Evolutionary conservation across 2,797 vertebrate genomes (phyloP).

Genomic region (Champsocephalus gunnari): DNA sequence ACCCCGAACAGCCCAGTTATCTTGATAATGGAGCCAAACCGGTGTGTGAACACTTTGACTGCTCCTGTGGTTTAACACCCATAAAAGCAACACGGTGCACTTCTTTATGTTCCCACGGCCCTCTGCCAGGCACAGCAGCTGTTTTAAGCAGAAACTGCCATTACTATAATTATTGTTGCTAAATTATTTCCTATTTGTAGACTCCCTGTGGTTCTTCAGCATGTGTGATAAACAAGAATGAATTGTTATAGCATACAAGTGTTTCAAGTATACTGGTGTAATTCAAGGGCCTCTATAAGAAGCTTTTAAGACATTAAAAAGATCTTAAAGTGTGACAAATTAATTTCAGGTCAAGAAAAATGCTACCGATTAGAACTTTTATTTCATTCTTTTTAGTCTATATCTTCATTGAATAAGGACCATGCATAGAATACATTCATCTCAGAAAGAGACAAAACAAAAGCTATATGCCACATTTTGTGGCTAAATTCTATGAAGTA

Average conservation of each 20-base stretch:
- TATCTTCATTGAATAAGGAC: too few relatives aligned
- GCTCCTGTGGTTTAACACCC: constrained; percentile 81
- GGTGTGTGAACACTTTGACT: constrained; percentile 51
- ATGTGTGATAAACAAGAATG: neutral
- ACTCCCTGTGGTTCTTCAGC: neutral
- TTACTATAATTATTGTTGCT: neutral
- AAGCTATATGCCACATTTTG: too few relatives aligned
- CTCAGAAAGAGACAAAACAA: too few relatives aligned
- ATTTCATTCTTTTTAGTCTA: neutral
- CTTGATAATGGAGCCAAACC: constrained; percentile 26
- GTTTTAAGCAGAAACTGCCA: neutral
- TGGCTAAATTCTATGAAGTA: neutral
- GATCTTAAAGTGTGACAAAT: neutral
- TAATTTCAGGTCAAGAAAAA: neutral
- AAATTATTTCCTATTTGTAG: neutral
- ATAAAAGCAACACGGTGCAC: constrained; percentile 17
- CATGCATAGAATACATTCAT: too few relatives aligned
- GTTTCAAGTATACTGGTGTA: too few relatives aligned
- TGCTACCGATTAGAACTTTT: too few relatives aligned
- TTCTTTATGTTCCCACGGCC: constrained; percentile 59
- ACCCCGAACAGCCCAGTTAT: constrained; percentile 38
- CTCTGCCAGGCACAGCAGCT: constrained; percentile 26
- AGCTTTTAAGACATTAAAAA: neutral
- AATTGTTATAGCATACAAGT: too few relatives aligned
- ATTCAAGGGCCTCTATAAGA: neutral